These are phyloP conservation scores for Pandemis heparana DNA, from an alignment of 2,888 invertebrate species.

Conservation along the genomic window DNA sequence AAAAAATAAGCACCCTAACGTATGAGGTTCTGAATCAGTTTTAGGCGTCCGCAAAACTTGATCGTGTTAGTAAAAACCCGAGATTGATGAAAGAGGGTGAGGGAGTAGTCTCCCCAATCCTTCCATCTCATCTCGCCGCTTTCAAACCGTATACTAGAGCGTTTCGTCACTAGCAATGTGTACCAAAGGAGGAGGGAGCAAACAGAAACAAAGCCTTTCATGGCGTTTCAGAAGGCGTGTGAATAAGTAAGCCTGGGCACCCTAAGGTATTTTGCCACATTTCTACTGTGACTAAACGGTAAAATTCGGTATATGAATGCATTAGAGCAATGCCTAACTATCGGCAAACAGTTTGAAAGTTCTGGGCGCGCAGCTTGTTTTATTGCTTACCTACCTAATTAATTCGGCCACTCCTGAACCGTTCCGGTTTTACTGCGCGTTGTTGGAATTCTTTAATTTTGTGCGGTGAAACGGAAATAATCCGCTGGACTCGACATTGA, in stretches of 20 bases:
- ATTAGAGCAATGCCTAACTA: conserved; percentile 1
- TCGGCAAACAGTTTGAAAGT: conserved; percentile 9
- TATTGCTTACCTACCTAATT: conserved; percentile 4
- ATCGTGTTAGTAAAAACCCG: conserved; percentile 61
- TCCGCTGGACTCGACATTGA: conserved; percentile 44
- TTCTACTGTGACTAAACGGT: neutral
- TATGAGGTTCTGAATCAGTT: conserved; percentile 54
- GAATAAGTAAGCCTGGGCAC: conserved; percentile 1
- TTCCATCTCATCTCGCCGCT: conserved; percentile 44
- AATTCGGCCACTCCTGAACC: neutral
- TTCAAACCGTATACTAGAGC: neutral
- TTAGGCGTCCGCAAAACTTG: conserved; percentile 54
- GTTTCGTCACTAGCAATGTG: conserved; percentile 31
- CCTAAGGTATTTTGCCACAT: neutral
- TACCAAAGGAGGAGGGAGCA: conserved; percentile 22
- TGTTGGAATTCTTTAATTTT: conserved; percentile 16
- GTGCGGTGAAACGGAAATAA: conserved; percentile 28
- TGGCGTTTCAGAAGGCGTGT: conserved; percentile 26
- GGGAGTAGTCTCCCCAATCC: conserved; percentile 36
- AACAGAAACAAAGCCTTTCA: conserved; percentile 37
- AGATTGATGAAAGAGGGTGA: conserved; percentile 55
- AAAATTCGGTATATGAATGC: neutral
- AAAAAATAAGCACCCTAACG: conserved; percentile 52
- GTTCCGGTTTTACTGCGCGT: conserved; percentile 10
- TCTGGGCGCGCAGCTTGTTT: conserved; percentile 4